Evolutionary conservation across 2,888 invertebrate genomes (phyloP), one percentile per base, ranked within the genome.

Genomic region (Eupithecia centaureata): DNA sequence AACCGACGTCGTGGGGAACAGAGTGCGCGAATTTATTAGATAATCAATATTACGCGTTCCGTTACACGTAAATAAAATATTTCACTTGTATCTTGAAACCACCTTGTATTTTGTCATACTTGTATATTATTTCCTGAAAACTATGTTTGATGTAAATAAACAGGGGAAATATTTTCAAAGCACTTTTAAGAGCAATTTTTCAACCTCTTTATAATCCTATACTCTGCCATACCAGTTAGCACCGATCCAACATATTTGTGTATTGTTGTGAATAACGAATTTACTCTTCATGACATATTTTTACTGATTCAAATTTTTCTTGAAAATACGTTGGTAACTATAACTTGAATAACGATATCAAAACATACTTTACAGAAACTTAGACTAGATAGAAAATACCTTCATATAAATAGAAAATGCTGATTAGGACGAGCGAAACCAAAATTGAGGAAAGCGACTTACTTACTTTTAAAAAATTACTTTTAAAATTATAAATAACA

Each of bases 11-110:
- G 72, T 79, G 76, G 86, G 85, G 83, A 86, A 79, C 85, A 86
- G 77, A 78, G 68, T 68, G 73, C 76, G 77, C 83, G 86, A 86
- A 86, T 86, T 86, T 86, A 86, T 77, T 85, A 86, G 76, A 68
- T 67, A 60, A 35, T 76, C 76, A 74, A 74, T 76, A 76, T 77
- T 71, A 54, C 30, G 57, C 59, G 35, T 66, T 56, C 27, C 15
- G 52, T 27, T 38, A n/a, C 42, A 13, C 61, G 54, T 54, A 32
- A 25, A 60, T 54, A 65, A 38, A 58, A 35, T 25, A 25, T 25
- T 58, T 5, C n/a, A 35, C 25, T 52, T 52, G 52, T 15, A 27
- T 52, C 52, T 15, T 52, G 51, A 51, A 27, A 52, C 25, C 27
- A 52, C 27, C 52, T 22, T 27, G 27, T 52, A 52, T 22, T 22